Conservation (phyloP, 2,888 invertebrate species). For the Caenorhabditis zanzibari region DNA sequence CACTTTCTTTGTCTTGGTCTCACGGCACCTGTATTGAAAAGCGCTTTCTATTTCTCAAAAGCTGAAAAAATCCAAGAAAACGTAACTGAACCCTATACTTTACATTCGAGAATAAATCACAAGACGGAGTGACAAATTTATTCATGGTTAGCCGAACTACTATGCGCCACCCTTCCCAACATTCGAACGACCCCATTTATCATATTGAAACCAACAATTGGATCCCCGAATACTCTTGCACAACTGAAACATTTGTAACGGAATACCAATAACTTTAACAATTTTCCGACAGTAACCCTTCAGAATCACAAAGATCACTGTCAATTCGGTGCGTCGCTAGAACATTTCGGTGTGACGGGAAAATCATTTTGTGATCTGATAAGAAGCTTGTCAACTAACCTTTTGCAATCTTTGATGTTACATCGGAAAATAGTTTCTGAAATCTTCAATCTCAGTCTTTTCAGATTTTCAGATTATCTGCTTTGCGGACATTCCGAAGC, state of each 20-base stretch:
- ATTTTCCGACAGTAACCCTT: not conserved
- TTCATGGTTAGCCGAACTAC: constrained; percentile 9
- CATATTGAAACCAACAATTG: constrained; percentile 27
- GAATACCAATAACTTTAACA: too few species aligned
- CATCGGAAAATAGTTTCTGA: not conserved
- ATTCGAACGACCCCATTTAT: constrained; percentile 4
- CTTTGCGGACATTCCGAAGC: not conserved
- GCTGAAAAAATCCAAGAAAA: not conserved
- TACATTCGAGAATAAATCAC: not conserved
- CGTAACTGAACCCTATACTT: not conserved
- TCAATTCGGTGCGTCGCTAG: not conserved
- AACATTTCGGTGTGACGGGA: constrained; percentile 1
- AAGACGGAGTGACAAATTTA: not conserved
- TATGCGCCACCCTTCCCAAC: not conserved
- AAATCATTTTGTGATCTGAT: constrained; percentile 12
- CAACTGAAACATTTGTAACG: too few species aligned
- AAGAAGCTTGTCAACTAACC: constrained; percentile 1
- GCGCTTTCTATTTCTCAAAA: too few species aligned
- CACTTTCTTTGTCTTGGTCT: too few species aligned
- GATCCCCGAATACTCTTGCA: not conserved
- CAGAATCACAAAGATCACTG: not conserved
- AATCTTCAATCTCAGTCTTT: not conserved
- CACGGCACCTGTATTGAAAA: too few species aligned
- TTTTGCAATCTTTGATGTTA: constrained; percentile 5
- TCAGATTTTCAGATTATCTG: constrained; percentile 28